Base-by-base conservation (phyloP, 2,888 invertebrate species). In the Caenorhabditis panamensis region DNA sequence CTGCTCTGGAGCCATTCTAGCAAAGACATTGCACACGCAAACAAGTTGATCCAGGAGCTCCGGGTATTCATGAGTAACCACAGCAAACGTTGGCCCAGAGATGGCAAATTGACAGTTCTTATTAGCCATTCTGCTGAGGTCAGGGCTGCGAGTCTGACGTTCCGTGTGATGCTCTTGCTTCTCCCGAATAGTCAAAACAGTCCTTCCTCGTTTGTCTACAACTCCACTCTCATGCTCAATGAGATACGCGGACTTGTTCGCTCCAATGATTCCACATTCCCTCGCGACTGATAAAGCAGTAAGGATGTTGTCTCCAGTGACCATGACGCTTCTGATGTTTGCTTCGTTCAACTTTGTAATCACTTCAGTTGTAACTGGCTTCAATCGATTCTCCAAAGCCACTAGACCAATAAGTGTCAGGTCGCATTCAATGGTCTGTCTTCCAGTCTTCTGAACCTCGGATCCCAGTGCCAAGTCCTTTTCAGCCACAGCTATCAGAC, bases 231-330 rank as follows among this genome's bases (percentile, higher is more conserved):
- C 54, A 62, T 86, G 84, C 24, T 86, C 86, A 22, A 84, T 53
- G 3, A 86, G 47, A 44, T 86, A 90, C 6, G 89, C 86, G 49
- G 86, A 61, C 61, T 87, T 88, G 47, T 82, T 77, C 6, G 89
- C 87, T 22, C 88, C 71, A 24, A 90, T 88, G 54, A 90, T 90
- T 63, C 93, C 94, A 91, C 96, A 96, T 85, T 96, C 95, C 81
- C 95, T 93, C 0, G 95, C 96, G 54, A 97, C 96, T 84, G 95
- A 95, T 89, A 96, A 93, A 0, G 96, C 96, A 1, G 96, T 96
- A 93, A 95, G 94, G 90, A 96, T 94, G 92, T 96, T 96, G 91
- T 97, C 96, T 67, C 92, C 97, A 28, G 98, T 99, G 8, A 98
- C 95, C 98, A 99, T 99, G 2, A 91, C 86, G 6, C 87, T 87